Evolutionary conservation across 1,140 invertebrate genomes (phyloP), one percentile per base, ranked within the genome.

Genomic region (Zaprionus gabonicus): DNA sequence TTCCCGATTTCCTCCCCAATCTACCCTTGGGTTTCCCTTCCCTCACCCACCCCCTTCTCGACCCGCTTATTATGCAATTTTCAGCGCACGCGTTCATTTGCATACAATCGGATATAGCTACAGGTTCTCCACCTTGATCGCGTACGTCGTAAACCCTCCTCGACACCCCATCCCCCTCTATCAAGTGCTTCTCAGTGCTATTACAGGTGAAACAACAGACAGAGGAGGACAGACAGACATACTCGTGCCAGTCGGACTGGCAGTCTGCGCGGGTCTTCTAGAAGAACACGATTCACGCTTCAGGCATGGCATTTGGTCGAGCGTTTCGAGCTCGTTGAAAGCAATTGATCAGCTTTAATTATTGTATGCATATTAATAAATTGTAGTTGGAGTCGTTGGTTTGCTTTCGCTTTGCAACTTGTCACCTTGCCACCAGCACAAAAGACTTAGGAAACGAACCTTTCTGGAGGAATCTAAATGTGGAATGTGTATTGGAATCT

Each of bases 1-100:
- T 51, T 51, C 41, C 41, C 53, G 25, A 20, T 62, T 25, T 44
- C 58, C 20, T 41, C 36, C 23, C 38, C 23, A 9, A 17, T n/a
- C 13, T 41, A 36, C 20, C 31, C 36, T 13, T 13, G 46, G 23
- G 17, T 12, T n/a, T 5, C 23, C 20, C 7, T 34, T 23, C 1
- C 23, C 23, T 23, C 2, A 23, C 23, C 23, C 23, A 23, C 23
- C 12, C 68, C 31, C 57, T 44, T 34, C n/a, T 15, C 49, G 9
- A 55, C 25, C 34, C 51, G 44, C 46, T 86, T 85, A 79, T 85
- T 86, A 86, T 86, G 79, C 82, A 85, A 85, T 85, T 79, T 78
- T 62, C 23, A 51, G 73, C 82, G 82, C 82, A 84, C 82, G 82
- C 82, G 82, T 85, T 86, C 79, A 85, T 85, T 85, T 85, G 82